Conservation (phyloP, 1,140 invertebrate genomes). For the Onthophagus taurus region DNA sequence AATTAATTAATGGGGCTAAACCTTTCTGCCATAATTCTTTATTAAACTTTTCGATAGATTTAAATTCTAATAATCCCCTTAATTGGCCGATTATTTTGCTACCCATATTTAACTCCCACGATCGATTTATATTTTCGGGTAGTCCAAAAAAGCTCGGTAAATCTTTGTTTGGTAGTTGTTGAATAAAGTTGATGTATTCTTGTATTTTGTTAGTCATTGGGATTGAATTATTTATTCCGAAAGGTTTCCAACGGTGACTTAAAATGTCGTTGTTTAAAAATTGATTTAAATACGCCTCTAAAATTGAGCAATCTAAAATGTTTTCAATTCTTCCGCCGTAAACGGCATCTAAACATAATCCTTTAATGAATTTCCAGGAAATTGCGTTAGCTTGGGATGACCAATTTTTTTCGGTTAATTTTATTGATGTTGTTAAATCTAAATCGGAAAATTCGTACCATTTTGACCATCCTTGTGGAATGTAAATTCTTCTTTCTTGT, state of each 20-base stretch:
- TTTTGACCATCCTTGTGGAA: constrained; percentile 77
- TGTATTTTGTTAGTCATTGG: constrained; percentile 44
- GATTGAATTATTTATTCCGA: constrained; percentile 42
- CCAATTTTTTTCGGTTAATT: constrained; percentile 57
- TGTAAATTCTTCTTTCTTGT: constrained; percentile 79
- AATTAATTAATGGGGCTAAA: constrained; percentile 54
- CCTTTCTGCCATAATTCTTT: constrained; percentile 46
- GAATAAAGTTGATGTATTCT: constrained; percentile 54
- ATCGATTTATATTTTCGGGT: constrained; percentile 70
- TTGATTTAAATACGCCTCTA: constrained; percentile 63
- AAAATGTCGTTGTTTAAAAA: constrained; percentile 57
- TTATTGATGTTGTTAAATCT: constrained; percentile 69
- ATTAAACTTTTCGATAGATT: constrained; percentile 33
- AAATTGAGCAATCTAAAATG: constrained; percentile 60
- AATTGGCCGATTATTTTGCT: constrained; percentile 53
- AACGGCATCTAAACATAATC: constrained; percentile 70
- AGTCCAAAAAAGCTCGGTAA: constrained; percentile 65
- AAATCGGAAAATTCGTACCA: constrained; percentile 85
- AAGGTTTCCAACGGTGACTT: constrained; percentile 46
- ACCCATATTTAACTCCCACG: constrained; percentile 63
- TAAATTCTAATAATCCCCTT: constrained; percentile 41
- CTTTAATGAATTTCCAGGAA: constrained; percentile 71
- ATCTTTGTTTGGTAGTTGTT: constrained; percentile 55
- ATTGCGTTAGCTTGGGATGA: constrained; percentile 32
- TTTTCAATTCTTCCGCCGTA: constrained; percentile 87